Evolutionary conservation across 2,888 invertebrate species (phyloP), one percentile per base, ranked within the genome.

Genomic region (Cheilosia soror): DNA sequence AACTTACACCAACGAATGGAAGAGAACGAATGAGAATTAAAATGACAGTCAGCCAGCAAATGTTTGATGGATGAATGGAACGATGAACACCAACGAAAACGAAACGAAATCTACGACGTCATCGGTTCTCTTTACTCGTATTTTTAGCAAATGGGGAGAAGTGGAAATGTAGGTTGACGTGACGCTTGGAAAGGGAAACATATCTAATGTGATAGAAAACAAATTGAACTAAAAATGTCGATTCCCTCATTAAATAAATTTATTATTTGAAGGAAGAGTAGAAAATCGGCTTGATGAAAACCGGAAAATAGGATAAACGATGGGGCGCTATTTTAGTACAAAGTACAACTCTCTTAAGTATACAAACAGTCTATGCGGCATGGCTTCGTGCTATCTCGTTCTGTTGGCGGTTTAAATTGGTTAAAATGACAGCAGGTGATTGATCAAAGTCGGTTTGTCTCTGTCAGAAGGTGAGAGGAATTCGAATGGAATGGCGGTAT

Each of bases 21-120:
- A 84, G 75, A 84, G 69, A 84, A 80, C 80, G 84, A 84, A 84
- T 84, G 80, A 83, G 27, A 40, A 44, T 4, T 33, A 20, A 58
- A 62, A 27, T 69, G 69, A 69, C 68, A 60, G 73, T 42, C 27
- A 20, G 20, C 20, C 20, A 20, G 2, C 20, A 20, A 20, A 20
- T 20, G 20, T 20, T 20, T 20, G 20, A 27, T 13, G 33, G 13
- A 37, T 33, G 25, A 47, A 47, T 44, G 15, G 15, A 47, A 47
- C 15, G 15, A n/a, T 47, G 6, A 31, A 20, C 20, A 33, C 9
- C 0, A 29, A 27, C 11, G 37, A 37, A 9, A 13, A 7, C 40
- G 25, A 11, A 42, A 27, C 15, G 31, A 15, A 11, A 60, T 9
- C 27, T 29, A 25, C 27, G 49, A 37, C 37, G 37, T 11, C 11